phyloP scores from a whole-genome alignment of 2,888 invertebrate species.

The Harmothoe impar region DNA sequence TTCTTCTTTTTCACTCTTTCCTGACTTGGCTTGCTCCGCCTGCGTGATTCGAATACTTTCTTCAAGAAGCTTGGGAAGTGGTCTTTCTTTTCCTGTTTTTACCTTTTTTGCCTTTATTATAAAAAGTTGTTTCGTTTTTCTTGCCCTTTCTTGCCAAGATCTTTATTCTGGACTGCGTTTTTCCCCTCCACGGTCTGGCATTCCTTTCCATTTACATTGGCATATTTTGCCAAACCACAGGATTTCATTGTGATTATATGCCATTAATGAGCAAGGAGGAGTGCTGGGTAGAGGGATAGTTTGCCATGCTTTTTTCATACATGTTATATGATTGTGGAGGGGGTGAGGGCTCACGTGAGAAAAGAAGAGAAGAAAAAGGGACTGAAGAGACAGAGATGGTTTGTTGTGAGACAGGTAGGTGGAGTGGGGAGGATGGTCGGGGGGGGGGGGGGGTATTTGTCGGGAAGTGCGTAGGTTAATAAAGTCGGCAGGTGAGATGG shows the following conservation, averaged over 20 bases:
- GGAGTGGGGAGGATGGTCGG: background rate
- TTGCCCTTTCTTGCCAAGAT: too few relatives aligned
- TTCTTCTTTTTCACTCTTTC: too few relatives aligned
- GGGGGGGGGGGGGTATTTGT: background rate
- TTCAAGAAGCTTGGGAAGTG: conserved; percentile 1
- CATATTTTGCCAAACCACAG: too few relatives aligned
- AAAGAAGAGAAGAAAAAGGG: background rate
- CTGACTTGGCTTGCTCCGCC: background rate
- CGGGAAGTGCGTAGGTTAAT: conserved; percentile 13
- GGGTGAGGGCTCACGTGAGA: background rate
- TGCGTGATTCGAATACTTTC: conserved; percentile 26
- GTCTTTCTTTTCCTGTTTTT: background rate
- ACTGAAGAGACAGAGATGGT: background rate
- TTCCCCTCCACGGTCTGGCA: too few relatives aligned
- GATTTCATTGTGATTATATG: too few relatives aligned
- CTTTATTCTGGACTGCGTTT: too few relatives aligned
- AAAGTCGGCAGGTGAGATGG: background rate
- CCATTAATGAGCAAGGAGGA: too few relatives aligned
- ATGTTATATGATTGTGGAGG: background rate
- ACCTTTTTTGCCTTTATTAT: background rate
- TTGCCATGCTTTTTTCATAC: too few relatives aligned
- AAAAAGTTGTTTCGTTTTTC: too few relatives aligned
- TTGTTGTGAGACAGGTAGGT: background rate
- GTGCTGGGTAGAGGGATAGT: too few relatives aligned
- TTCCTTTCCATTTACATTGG: too few relatives aligned